Evolutionary conservation across 1,140 invertebrate genomes (phyloP).

Genomic region (Pinna nobilis): DNA sequence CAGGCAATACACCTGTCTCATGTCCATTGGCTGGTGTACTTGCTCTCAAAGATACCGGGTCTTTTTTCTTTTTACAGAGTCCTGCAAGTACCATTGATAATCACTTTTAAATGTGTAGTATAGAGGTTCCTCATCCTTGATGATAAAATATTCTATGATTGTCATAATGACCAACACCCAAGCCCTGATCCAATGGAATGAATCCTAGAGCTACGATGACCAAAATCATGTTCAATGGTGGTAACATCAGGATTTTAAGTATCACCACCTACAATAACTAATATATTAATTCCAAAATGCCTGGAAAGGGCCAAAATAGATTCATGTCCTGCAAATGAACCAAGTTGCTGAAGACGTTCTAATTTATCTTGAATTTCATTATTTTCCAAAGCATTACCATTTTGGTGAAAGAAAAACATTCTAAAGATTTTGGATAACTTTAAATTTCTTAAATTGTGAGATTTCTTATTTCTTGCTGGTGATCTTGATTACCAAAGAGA

Average conservation of each 20-base stretch:
- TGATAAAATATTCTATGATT: neutral
- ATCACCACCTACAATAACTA: conserved; percentile 11
- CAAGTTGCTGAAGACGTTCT: neutral
- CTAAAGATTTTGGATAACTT: neutral
- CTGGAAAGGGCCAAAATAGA: neutral
- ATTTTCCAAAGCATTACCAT: neutral
- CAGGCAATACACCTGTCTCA: neutral
- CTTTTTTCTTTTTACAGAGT: neutral
- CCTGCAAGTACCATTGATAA: neutral
- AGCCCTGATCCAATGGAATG: neutral
- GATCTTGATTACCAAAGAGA: neutral
- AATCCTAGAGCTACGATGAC: neutral
- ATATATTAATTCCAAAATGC: neutral
- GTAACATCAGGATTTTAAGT: neutral
- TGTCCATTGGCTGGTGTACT: neutral
- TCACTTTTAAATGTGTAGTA: neutral
- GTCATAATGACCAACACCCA: neutral
- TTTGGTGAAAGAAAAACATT: neutral
- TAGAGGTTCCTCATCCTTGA: too few species aligned
- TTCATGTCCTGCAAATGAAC: neutral
- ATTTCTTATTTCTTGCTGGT: neutral
- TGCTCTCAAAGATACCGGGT: neutral
- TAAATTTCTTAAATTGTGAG: neutral
- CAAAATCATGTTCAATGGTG: neutral
- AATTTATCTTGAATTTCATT: too few species aligned